Evolutionary conservation across 2,797 vertebrate genomes (phyloP).

Genomic region (Sebastiscus tertius): DNA sequence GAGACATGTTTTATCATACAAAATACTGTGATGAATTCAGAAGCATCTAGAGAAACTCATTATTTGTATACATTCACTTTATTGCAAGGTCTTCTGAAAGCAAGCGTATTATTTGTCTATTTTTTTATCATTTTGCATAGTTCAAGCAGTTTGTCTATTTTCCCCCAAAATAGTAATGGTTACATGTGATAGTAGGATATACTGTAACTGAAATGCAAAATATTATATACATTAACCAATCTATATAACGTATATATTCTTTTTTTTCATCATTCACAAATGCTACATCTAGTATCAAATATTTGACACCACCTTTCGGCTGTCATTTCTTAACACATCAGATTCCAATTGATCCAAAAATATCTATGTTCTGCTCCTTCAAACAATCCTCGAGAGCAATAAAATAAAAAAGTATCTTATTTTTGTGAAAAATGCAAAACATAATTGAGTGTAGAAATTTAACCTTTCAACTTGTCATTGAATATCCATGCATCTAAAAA

Average conservation of each 20-base stretch:
- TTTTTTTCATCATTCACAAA: slow-evolving; percentile 52
- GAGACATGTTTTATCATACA: slow-evolving; percentile 44
- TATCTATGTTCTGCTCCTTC: slow-evolving; percentile 67
- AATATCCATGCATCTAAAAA: slow-evolving; percentile 76
- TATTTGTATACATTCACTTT: slow-evolving; percentile 83
- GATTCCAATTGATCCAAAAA: slow-evolving; percentile 67
- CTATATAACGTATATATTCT: slow-evolving; percentile 56
- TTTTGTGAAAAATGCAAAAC: slow-evolving; percentile 67
- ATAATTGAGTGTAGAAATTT: slow-evolving; percentile 61
- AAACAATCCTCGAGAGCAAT: slow-evolving; percentile 62
- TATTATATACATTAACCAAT: slow-evolving; percentile 75
- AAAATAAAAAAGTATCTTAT: slow-evolving; percentile 66
- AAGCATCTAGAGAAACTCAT: slow-evolving; percentile 68
- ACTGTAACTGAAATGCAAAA: slow-evolving; percentile 65
- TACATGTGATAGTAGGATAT: slow-evolving; percentile 66
- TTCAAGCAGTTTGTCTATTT: slow-evolving; percentile 75
- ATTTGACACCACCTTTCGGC: slow-evolving; percentile 55
- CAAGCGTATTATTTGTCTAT: slow-evolving; percentile 73
- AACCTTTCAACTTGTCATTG: slow-evolving; percentile 54
- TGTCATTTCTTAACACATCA: slow-evolving; percentile 48
- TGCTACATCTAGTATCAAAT: slow-evolving; percentile 79
- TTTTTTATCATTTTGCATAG: slow-evolving; percentile 81
- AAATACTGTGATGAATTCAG: slow-evolving; percentile 56
- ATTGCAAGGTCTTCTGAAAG: slow-evolving; percentile 82
- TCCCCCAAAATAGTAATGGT: slow-evolving; percentile 65